Evolutionary conservation across 2,797 vertebrate genomes (phyloP).

Genomic region (Tauraco hartlaubi): DNA sequence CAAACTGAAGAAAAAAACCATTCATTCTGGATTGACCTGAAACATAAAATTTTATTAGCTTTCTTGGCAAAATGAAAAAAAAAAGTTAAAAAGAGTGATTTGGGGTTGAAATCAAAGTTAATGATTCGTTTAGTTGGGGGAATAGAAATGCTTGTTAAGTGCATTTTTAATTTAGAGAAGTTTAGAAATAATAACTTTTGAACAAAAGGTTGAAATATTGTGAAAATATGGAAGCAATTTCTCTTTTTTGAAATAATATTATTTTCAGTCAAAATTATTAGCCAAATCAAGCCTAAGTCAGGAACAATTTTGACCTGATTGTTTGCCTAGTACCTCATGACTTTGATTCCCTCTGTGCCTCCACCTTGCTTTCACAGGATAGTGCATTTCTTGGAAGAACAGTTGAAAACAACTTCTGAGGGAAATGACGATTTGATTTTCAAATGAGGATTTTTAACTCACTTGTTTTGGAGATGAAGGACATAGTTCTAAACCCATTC

Average conservation of each 20-base stretch:
- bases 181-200: background rate
- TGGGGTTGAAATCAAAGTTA: background rate
- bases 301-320: background rate
- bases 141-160: background rate
- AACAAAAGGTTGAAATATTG: background rate
- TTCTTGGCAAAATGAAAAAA: background rate
- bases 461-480: background rate
- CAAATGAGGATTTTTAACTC: background rate
- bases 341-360: background rate
- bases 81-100: background rate
- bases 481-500: background rate
- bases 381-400: background rate
- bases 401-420: background rate
- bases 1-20: background rate
- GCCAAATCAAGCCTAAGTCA: background rate
- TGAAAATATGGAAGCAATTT: background rate
- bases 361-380: background rate
- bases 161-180: background rate
- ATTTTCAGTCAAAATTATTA: background rate
- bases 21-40: constrained; percentile 1
- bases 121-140: background rate
- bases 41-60: constrained; percentile 43
- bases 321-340: background rate
- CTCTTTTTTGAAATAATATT: background rate
- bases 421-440: background rate